Percentiles rank a stretch among this genome's conserved stretches.
These are phyloP conservation scores for Drosophila putrida DNA, from an alignment of 2,888 invertebrate genomes.

Conservation along the genomic window DNA sequence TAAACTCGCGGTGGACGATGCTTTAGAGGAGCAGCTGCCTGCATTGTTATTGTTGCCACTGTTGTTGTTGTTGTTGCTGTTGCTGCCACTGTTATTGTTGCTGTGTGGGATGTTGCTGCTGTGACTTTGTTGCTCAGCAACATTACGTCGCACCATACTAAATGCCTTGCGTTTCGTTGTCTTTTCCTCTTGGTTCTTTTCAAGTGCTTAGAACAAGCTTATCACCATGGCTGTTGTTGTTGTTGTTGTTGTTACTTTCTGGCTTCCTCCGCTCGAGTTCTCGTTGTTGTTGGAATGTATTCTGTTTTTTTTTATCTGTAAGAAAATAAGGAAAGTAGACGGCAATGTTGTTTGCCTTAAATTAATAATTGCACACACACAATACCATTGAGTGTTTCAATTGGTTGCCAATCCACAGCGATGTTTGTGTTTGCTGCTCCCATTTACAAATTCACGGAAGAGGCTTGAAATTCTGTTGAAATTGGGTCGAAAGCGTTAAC, in stretches of 20 bases:
- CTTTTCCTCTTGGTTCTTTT: constrained; percentile 11
- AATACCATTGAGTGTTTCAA: constrained; percentile 8
- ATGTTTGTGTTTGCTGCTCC: constrained; percentile 37
- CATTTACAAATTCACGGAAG: neutral
- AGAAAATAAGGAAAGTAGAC: constrained; percentile 34
- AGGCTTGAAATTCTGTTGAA: neutral
- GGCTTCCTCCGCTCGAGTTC: neutral
- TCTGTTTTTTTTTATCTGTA: constrained; percentile 37
- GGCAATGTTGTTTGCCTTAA: constrained; percentile 45
- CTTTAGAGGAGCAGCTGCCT: constrained; percentile 68
- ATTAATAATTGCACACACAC: constrained; percentile 50
- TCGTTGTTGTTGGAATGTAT: constrained; percentile 4
- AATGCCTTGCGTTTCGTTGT: constrained; percentile 18
- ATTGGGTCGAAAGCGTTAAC: neutral
- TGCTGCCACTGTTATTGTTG: constrained; percentile 28
- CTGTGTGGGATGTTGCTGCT: constrained; percentile 53
- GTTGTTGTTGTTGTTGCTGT: constrained; percentile 45
- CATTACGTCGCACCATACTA: constrained; percentile 85
- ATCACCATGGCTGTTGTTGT: constrained; percentile 26
- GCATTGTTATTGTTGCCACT: constrained; percentile 64
- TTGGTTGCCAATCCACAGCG: constrained; percentile 15
- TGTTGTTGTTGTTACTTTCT: neutral
- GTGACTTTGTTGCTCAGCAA: constrained; percentile 78
- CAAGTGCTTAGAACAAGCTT: constrained; percentile 37
- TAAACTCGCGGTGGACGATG: constrained; percentile 74